These are phyloP conservation scores for Mesocricetus auratus DNA, from an alignment of 2,113 vertebrate species.

Conservation along the genomic window DNA sequence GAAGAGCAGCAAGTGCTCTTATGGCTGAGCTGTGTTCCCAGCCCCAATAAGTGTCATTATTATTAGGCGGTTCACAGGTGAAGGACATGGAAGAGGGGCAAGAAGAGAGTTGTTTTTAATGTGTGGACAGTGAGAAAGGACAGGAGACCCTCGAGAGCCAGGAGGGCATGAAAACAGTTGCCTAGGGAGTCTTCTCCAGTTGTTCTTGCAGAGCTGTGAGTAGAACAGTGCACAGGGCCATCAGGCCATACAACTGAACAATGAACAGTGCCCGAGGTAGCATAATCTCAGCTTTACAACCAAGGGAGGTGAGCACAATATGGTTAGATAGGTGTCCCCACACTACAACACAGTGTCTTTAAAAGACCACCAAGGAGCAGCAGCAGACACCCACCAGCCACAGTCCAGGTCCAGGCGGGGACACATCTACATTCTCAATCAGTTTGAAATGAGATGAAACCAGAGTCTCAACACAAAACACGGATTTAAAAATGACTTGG, in stretches of 20 bases:
- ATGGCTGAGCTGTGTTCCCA: background rate
- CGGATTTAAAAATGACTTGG: background rate
- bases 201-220: background rate
- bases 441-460: background rate
- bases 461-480: background rate
- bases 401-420: background rate
- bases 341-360: background rate
- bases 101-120: background rate
- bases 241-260: background rate
- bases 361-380: background rate
- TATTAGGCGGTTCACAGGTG: background rate
- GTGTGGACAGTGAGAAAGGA: background rate
- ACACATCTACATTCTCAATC: background rate
- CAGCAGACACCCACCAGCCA: background rate
- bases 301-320: background rate
- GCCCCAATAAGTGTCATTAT: background rate
- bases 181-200: background rate
- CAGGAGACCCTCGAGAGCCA: background rate
- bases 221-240: background rate
- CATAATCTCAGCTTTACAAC: background rate
- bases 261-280: background rate
- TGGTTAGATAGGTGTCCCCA: background rate
- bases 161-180: background rate
- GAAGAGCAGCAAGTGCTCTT: background rate
- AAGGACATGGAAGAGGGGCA: background rate